These are phyloP conservation scores for Nephotettix cincticeps DNA, from an alignment of 1,140 invertebrate genomes.

Conservation along the genomic window DNA sequence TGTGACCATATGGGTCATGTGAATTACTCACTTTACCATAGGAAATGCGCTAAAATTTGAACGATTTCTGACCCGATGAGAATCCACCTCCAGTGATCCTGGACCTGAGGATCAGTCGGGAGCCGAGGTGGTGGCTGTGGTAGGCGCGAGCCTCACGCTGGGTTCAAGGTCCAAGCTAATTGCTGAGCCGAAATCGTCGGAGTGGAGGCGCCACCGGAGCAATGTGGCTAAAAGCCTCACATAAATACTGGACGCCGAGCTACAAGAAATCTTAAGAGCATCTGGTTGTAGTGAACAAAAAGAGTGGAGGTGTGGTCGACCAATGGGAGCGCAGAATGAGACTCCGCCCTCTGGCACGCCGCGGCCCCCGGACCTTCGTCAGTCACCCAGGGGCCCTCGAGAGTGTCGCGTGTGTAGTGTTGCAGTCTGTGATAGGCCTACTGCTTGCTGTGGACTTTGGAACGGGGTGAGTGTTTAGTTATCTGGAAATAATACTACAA, in stretches of 20 bases:
- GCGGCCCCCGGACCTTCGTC: background rate
- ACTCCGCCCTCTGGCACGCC: background rate
- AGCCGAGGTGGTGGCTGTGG: no score
- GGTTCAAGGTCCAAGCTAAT: no score
- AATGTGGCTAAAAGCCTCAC: constrained; percentile 4
- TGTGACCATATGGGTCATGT: no score
- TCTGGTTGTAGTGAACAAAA: constrained; percentile 11
- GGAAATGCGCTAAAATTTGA: no score
- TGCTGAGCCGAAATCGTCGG: background rate
- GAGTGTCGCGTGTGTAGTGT: background rate
- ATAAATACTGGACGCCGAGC: constrained; percentile 6
- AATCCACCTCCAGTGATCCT: no score
- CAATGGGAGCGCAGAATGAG: background rate
- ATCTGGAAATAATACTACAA: no score
- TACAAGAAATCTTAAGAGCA: constrained; percentile 22
- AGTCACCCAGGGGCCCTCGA: background rate
- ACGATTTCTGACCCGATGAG: no score
- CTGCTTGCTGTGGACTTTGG: no score
- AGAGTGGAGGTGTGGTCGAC: background rate
- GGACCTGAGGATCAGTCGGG: no score
- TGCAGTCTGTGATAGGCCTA: background rate
- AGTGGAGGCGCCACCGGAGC: background rate
- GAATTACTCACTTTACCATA: no score
- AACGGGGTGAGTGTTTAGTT: no score
- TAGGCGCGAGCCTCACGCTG: no score